Base-by-base conservation (phyloP, 1,140 invertebrate genomes). In the Ctenoplectra terminalis region DNA sequence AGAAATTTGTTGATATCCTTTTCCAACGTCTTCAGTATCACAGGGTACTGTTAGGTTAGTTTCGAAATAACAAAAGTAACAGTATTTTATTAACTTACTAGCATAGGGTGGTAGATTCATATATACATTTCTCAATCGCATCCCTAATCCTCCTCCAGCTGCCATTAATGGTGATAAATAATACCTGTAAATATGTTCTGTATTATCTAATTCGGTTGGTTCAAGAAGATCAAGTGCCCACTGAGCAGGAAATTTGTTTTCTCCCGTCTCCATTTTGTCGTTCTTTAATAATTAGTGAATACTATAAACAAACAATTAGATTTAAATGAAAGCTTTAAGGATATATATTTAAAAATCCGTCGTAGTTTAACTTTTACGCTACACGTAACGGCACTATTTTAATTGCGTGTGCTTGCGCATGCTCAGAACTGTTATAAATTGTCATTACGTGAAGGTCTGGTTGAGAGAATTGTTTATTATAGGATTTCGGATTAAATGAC, bases 211-310 rank as follows among this genome's bases (percentile, higher is more conserved):
- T 15, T 0, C 0, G 11, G 50, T 20, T n/a, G 67, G 67, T 54
- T 50, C 72, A 76, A 93, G 81, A 31, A 92, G 31, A 34, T 93
- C 86, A 5, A 93, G 64, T n/a, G 91, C 92, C 92, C 92, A 93
- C 58, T 91, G 84, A 67, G 89, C 83, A 34, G 89, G 83, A 85
- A 46, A 60, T 2, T 88, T 86, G 23, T 90, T 85, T 0, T 37
- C 11, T 4, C 1, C 17, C 2, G 1, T 8, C 11, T 0, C 31
- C 60, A 64, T 74, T 17, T 66, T 13, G 23, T 56, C 9, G 20
- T 6, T 29, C 54, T 6, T n/a, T 20, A 4, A 50, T 20, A 43
- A 1, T 43, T 40, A 11, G 3, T 15, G n/a, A 0, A 29, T 37
- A 48, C 48, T 3, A 48, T 17, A 31, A 48, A 67, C 31, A 0